A percentile compares a stretch with the other conserved stretches of the same genome.
phyloP scores from a whole-genome alignment of 2,113 vertebrate species.

The Macroglossus sobrinus region DNA sequence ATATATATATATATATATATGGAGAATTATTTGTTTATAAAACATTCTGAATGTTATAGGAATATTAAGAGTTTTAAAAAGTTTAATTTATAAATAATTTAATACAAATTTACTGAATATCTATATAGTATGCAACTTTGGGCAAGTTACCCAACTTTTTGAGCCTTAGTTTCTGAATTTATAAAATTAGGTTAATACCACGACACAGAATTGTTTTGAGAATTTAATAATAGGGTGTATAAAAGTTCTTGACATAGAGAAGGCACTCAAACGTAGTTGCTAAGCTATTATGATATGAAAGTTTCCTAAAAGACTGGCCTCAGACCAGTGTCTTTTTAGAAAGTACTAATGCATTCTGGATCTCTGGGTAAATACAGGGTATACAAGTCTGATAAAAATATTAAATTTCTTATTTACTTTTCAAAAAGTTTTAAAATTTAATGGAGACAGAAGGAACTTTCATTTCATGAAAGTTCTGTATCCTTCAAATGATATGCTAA shows the following conservation, averaged over 20 bases:
- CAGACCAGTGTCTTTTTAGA: neutral
- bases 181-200: neutral
- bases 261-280: neutral
- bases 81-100: neutral
- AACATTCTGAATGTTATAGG: neutral
- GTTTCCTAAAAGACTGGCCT: neutral
- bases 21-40: neutral
- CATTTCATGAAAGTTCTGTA: neutral
- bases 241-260: neutral
- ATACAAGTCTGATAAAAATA: constrained; percentile 1
- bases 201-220: neutral
- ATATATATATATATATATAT: neutral
- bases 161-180: neutral
- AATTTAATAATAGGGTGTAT: constrained; percentile 6
- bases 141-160: neutral
- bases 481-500: neutral
- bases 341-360: neutral
- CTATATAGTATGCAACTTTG: neutral
- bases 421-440: neutral
- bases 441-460: neutral
- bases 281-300: neutral
- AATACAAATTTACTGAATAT: neutral
- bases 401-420: constrained; percentile 5
- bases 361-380: neutral
- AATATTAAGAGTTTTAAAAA: neutral